phyloP scores from a whole-genome alignment of 2,113 vertebrate genomes.

The Turnix velox region DNA sequence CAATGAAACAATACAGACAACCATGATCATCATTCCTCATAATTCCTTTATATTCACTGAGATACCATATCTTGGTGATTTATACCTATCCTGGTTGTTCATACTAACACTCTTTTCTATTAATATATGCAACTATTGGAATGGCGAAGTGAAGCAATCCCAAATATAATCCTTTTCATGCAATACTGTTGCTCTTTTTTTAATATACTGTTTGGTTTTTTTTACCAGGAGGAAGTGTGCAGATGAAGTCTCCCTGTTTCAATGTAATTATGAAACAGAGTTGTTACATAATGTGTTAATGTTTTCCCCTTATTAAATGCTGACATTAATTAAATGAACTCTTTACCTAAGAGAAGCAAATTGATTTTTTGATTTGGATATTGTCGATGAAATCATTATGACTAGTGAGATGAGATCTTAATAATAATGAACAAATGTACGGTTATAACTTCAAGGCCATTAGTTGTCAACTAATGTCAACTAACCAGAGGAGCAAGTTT shows the following conservation, averaged over 20 bases:
- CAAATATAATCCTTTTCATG: neutral
- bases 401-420: constrained; percentile 34
- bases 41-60: neutral
- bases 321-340: constrained; percentile 42
- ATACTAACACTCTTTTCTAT: neutral
- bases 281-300: neutral
- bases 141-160: neutral
- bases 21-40: neutral
- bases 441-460: neutral
- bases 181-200: neutral
- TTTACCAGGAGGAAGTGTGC: neutral
- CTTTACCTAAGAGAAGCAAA: constrained; percentile 35
- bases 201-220: neutral
- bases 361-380: constrained; percentile 51
- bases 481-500: neutral
- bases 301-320: constrained; percentile 21
- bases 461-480: constrained; percentile 23
- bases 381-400: constrained; percentile 42
- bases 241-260: neutral
- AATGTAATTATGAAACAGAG: neutral
- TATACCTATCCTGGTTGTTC: neutral
- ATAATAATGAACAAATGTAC: constrained; percentile 21
- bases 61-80: neutral
- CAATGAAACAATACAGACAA: neutral
- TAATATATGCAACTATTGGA: neutral